phyloP scores from a whole-genome alignment of 2,113 vertebrate species.

The Microcebus jonahi region DNA sequence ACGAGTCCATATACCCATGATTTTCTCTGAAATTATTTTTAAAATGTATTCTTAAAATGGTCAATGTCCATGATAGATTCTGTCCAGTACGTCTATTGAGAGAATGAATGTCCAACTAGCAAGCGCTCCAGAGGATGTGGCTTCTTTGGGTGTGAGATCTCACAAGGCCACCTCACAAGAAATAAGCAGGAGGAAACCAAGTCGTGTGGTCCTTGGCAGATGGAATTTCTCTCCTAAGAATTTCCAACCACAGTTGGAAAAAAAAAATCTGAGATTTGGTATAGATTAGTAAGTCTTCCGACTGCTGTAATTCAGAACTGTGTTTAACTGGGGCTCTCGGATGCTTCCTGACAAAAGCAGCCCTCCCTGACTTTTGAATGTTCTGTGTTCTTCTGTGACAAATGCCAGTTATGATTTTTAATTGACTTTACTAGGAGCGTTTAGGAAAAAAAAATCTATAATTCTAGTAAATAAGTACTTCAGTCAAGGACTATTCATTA shows the following conservation, averaged over 20 bases:
- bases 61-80: neutral
- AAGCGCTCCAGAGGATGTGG: neutral
- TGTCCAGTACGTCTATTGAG: neutral
- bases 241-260: neutral
- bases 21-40: constrained; percentile 29
- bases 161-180: neutral
- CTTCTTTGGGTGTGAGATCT: neutral
- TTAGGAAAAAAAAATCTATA: constrained; percentile 6
- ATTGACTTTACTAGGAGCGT: constrained; percentile 69
- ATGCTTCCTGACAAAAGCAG: neutral
- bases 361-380: neutral
- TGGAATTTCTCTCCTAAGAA: constrained; percentile 34
- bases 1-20: neutral
- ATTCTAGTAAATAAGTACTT: constrained; percentile 78
- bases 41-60: neutral
- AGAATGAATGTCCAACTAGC: neutral
- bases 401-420: constrained; percentile 69
- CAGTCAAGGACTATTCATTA: constrained; percentile 78
- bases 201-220: neutral
- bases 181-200: neutral
- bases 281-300: neutral
- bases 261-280: constrained; percentile 2
- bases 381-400: constrained; percentile 39
- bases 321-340: neutral
- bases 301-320: neutral